A percentile compares a stretch with the other conserved stretches of the same genome.
These are phyloP conservation scores for Caranx melampygus DNA, from an alignment of 2,113 vertebrate genomes.

Conservation along the genomic window DNA sequence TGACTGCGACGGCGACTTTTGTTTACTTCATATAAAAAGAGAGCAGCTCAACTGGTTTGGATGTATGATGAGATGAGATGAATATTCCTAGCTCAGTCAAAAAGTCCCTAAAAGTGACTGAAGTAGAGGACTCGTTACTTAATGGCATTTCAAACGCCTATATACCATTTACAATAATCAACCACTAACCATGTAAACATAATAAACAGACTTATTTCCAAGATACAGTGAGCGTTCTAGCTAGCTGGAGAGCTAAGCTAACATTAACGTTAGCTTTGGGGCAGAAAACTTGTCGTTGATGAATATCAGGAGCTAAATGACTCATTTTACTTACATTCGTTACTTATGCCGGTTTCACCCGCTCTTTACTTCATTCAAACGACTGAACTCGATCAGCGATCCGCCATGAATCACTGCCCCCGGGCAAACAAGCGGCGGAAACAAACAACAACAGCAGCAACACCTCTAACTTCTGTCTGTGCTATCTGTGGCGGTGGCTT, in stretches of 20 bases:
- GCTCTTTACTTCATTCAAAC: not conserved
- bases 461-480: too few relatives aligned
- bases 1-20: too few relatives aligned
- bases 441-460: not conserved
- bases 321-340: slow-evolving; percentile 17
- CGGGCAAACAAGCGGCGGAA: not conserved
- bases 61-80: too few relatives aligned
- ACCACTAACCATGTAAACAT: not conserved
- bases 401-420: too few relatives aligned
- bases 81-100: not conserved
- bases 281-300: not conserved
- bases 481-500: too few relatives aligned
- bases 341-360: not conserved
- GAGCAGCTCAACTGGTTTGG: not conserved
- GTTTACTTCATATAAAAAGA: not conserved
- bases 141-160: not conserved
- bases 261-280: not conserved
- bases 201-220: too few relatives aligned
- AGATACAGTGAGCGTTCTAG: too few relatives aligned
- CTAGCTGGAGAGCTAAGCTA: not conserved
- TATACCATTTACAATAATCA: not conserved
- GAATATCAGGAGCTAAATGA: not conserved
- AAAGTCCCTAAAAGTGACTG: not conserved
- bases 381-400: not conserved
- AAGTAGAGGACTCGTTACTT: too few relatives aligned